A percentile compares a stretch with the other conserved stretches of the same genome.
These are phyloP conservation scores for Euplagia quadripunctaria DNA, from an alignment of 2,888 invertebrate species.

Conservation along the genomic window DNA sequence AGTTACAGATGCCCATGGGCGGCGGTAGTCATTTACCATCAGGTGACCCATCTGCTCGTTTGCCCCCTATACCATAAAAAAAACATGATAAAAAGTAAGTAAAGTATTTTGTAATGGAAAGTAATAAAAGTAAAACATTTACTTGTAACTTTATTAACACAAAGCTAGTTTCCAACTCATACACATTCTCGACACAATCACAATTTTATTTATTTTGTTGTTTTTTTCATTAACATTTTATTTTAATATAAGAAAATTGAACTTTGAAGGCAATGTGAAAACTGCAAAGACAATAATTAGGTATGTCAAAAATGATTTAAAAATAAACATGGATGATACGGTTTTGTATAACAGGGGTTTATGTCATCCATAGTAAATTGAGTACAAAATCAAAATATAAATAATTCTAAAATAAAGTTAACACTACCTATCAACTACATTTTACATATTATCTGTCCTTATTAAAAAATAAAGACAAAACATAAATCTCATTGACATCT, in stretches of 20 bases:
- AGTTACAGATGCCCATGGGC: too few relatives aligned
- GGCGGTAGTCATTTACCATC: too few relatives aligned
- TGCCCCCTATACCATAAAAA: too few relatives aligned
- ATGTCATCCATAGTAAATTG: neutral
- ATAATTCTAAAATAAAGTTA: conserved; percentile 34
- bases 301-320: neutral
- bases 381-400: conserved; percentile 33
- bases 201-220: conserved; percentile 18
- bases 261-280: neutral
- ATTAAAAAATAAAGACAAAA: conserved; percentile 27
- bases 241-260: neutral
- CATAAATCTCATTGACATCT: conserved; percentile 27
- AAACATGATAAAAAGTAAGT: neutral
- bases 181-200: conserved; percentile 31
- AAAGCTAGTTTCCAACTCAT: conserved; percentile 34
- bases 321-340: neutral
- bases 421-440: conserved; percentile 14
- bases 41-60: too few relatives aligned
- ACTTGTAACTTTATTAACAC: conserved; percentile 49
- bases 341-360: neutral
- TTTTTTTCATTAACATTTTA: conserved; percentile 9
- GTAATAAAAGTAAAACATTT: conserved; percentile 11
- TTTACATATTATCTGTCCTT: conserved; percentile 23
- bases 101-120: conserved; percentile 8
- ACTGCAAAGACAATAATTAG: neutral